Conservation (phyloP, 2,113 vertebrate species). For the Corythoichthys intestinalis region DNA sequence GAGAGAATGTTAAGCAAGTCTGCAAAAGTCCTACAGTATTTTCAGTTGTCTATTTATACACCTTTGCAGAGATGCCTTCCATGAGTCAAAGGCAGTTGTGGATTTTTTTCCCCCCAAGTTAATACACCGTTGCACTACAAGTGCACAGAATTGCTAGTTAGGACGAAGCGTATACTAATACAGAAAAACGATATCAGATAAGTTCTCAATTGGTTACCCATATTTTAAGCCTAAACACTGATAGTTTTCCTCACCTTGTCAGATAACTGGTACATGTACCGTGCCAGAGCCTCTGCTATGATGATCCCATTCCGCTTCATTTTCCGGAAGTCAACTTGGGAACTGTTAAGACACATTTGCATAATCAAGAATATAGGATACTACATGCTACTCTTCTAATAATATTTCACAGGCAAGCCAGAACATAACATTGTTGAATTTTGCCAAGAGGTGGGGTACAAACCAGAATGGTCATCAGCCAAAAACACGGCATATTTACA, state of each 20-base stretch:
- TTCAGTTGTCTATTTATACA: too few species aligned
- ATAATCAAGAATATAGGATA: background rate
- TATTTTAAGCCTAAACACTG: background rate
- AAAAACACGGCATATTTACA: too few species aligned
- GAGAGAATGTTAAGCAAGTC: too few species aligned
- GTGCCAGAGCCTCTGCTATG: slow-evolving; percentile 68
- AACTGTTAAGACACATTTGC: slow-evolving; percentile 39
- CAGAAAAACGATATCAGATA: background rate
- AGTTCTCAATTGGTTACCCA: background rate
- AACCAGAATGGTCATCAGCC: too few species aligned
- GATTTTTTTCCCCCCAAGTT: too few species aligned
- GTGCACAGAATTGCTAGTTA: background rate
- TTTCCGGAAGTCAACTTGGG: slow-evolving; percentile 70
- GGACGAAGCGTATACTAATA: background rate
- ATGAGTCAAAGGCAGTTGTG: too few species aligned
- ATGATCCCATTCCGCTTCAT: slow-evolving; percentile 71
- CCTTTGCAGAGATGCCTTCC: too few species aligned
- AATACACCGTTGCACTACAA: too few species aligned
- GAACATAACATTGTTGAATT: background rate
- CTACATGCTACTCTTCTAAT: background rate
- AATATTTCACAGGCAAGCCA: background rate
- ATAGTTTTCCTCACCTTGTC: slow-evolving; percentile 61
- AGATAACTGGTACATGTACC: slow-evolving; percentile 73
- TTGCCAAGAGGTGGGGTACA: background rate
- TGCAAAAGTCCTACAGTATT: too few species aligned